Evolutionary conservation across 2,113 vertebrate genomes (phyloP), one percentile per base, ranked within the genome.

Genomic region (Ia io): DNA sequence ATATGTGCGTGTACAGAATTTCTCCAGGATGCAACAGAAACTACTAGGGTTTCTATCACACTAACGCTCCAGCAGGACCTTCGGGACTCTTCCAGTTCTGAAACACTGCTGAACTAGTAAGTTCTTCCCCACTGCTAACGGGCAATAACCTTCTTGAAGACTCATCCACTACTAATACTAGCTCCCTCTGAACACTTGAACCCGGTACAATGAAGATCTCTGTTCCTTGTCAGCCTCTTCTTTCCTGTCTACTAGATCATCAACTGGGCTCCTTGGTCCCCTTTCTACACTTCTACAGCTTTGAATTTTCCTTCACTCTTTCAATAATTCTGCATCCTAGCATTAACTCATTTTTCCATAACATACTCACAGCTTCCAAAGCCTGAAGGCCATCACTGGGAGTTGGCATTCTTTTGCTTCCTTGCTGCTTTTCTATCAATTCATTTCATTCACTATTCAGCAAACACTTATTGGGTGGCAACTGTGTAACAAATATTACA

Each of bases 401-500:
- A 42, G 25, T 0, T 78, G 23, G 40, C 17, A 20, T 77, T 63
- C 49, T 92, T 84, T 77, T 69, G 42, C 16, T 88, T 13, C 37
- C 47, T 2, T 71, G 67, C 61, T 16, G 1, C 70, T 44, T 91
- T 96, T 40, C 80, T 37, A 49, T 65, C 30, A 30, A 61, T 78
- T 92, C n/a, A 77, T 90, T 83, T 53, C 73, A 91, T 86, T 90
- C 25, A 59, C n/a, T 84, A 78, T 28, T 88, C 67, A 95, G 59
- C 35, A 90, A 90, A 90, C 42, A 76, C 79, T 76, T 77, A 92
- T 0, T 73, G 56, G 74, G 11, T 80, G 47, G 93, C 42, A 84
- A 93, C 44, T 76, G 14, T 69, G n/a, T 80, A 51, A 23, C n/a
- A 87, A 13, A 22, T 37, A 84, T 44, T 30, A 42, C 20, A 61